Conservation (phyloP, 2,797 vertebrate species). For the Onychomys leucogaster region DNA sequence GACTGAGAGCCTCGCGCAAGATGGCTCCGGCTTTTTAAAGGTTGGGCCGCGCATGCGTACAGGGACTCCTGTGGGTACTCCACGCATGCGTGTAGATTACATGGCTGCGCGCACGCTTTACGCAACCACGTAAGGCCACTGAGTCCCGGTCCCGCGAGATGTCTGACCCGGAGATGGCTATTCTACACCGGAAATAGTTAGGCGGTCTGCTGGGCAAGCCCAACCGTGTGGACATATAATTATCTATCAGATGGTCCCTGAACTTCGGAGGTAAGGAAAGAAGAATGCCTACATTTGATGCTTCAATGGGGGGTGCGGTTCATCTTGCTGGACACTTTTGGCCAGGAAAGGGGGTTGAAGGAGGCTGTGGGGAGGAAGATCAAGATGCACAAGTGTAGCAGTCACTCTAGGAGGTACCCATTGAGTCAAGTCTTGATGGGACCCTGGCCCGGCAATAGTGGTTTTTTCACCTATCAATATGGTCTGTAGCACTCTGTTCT, state of each 20-base stretch:
- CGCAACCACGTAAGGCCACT: no score
- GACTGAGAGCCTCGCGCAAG: no score
- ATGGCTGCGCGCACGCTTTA: no score
- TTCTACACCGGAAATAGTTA: no score
- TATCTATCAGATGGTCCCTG: neutral
- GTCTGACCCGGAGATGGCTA: no score
- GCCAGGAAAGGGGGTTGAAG: neutral
- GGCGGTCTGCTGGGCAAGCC: no score
- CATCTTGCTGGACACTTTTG: neutral
- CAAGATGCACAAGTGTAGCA: neutral
- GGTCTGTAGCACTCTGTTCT: fast-evolving
- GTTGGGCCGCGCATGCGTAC: no score
- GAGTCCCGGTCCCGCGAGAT: no score
- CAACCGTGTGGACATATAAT: no score
- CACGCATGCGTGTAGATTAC: no score
- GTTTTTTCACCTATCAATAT: fast-evolving
- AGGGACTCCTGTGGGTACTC: no score
- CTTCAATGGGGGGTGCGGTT: neutral
- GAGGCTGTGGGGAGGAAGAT: neutral
- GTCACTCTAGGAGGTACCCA: neutral
- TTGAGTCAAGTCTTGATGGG: neutral
- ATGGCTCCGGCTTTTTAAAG: no score
- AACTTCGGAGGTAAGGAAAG: neutral
- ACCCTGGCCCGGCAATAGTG: neutral
- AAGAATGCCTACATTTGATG: neutral